A percentile compares a stretch with the other conserved stretches of the same genome.
These are phyloP conservation scores for Todiramphus chloris DNA, from an alignment of 2,113 vertebrate species.

Conservation along the genomic window DNA sequence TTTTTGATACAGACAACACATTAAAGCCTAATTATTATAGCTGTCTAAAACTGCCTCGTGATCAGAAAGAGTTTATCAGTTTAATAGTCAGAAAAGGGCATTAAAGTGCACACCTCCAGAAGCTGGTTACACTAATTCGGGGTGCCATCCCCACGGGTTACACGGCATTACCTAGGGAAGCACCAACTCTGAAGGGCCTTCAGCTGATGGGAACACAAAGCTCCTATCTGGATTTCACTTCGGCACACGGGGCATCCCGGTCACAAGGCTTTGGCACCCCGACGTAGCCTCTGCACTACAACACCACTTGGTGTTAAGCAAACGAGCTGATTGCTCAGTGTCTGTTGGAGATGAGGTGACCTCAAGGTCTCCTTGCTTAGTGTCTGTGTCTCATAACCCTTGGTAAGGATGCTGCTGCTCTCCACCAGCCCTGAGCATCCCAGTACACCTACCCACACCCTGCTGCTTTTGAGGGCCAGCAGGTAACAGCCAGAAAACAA, in stretches of 20 bases:
- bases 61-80: background rate
- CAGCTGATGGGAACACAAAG: background rate
- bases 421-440: background rate
- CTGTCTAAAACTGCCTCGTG: background rate
- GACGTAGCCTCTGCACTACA: background rate
- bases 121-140: background rate
- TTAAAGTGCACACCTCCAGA: slow-evolving; percentile 45
- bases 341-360: background rate
- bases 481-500: background rate
- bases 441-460: background rate
- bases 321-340: background rate
- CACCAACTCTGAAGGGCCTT: background rate
- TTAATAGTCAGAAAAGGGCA: background rate
- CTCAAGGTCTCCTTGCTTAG: background rate
- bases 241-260: background rate
- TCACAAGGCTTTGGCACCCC: rapidly evolving
- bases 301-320: background rate
- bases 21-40: background rate
- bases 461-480: background rate
- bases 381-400: background rate
- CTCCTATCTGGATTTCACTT: background rate
- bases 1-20: background rate
- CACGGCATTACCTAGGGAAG: background rate
- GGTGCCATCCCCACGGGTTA: background rate
- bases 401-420: background rate